Evolutionary conservation across 2,888 invertebrate genomes (phyloP), one percentile per base, ranked within the genome.

Genomic region (Caenorhabditis sulstoni): DNA sequence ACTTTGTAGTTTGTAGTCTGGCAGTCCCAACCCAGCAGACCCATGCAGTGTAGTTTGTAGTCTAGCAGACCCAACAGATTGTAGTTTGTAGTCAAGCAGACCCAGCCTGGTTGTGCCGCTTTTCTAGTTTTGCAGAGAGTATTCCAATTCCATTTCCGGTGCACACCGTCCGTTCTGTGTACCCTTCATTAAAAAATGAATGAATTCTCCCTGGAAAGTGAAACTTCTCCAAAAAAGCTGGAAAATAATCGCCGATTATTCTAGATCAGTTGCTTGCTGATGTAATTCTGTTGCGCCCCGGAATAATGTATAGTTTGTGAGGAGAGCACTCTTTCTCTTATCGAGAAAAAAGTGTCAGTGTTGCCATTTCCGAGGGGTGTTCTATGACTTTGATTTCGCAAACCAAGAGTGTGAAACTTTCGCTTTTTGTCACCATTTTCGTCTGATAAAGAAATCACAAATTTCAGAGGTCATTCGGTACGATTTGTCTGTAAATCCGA

Each of bases 221-320:
- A 44, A 55, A 12, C 12, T 29, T 29, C 11, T 16, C 20, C 3
- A 53, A 2, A 22, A 62, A 20, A 37, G 18, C 29, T 35, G 23
- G 18, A 61, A 62, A 37, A 35, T 50, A 62, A 62, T 50, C 61
- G n/a, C 49, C 35, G 29, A 61, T 22, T 35, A 29, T 29, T 29
- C 29, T 29, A 29, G 45, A 59, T 23, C 23, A 14, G 22, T 55
- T 29, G 29, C 4, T 67, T 67, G 49, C 68, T 68, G 68, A 68
- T 68, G 68, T 68, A 68, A 68, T 68, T 68, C 58, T 47, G n/a
- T 18, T 23, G 22, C n/a, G 49, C 29, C 52, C 44, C 45, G 37
- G 14, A 39, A 67, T 67, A 67, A 67, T 66, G 39, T 65, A 20
- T 66, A 66, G 66, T 66, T 44, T 58, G 22, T 39, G 16, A 18